These are phyloP conservation scores for Chrysolina haemoptera DNA, from an alignment of 2,888 invertebrate genomes.

Conservation along the genomic window DNA sequence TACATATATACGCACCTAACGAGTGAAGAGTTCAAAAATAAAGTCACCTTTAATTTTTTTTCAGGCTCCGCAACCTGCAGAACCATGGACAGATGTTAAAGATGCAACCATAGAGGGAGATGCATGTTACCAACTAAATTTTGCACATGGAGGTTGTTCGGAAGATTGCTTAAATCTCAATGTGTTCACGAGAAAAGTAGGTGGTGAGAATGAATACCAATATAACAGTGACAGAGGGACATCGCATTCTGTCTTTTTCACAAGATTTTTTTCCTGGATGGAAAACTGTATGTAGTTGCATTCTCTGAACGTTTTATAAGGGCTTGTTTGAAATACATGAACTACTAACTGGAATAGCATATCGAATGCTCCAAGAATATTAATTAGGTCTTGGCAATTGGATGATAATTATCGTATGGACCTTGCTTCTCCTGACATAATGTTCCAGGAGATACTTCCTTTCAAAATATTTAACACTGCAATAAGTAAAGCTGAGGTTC, in stretches of 20 bases:
- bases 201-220: not conserved
- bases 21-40: too few species aligned
- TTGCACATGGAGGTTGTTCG: not conserved
- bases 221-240: not conserved
- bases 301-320: too few species aligned
- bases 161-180: slow-evolving; percentile 37
- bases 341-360: too few species aligned
- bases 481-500: too few species aligned
- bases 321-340: too few species aligned
- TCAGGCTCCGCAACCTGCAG: slow-evolving; percentile 52
- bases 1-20: too few species aligned
- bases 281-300: not conserved
- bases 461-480: too few species aligned
- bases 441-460: too few species aligned
- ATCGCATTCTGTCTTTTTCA: not conserved
- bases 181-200: slow-evolving; percentile 34
- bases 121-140: not conserved
- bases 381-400: too few species aligned
- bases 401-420: too few species aligned
- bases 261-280: not conserved
- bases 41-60: not conserved
- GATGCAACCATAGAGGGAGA: slow-evolving; percentile 53
- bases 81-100: slow-evolving; percentile 50
- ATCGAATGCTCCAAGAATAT: too few species aligned
- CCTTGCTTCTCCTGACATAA: too few species aligned